Conservation (phyloP, 2,888 invertebrate species). For the Drosophila atroscutellata region DNA sequence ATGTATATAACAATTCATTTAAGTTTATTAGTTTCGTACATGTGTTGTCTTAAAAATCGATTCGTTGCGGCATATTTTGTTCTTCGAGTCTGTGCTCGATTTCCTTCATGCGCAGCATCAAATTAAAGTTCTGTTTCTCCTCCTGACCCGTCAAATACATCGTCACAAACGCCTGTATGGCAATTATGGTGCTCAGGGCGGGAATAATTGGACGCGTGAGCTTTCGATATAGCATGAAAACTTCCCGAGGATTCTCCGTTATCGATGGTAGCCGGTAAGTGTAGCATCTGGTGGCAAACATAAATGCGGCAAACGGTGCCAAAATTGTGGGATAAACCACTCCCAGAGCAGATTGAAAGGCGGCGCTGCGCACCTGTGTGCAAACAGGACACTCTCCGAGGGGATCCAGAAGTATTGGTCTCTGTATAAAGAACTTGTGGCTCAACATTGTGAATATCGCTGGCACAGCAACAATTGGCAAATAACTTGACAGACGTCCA, state of each 20-base stretch:
- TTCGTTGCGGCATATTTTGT: slow-evolving; percentile 47
- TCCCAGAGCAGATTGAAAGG: slow-evolving; percentile 86
- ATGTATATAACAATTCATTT: slow-evolving; percentile 1
- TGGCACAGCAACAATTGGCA: slow-evolving; percentile 88
- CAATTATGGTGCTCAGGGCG: slow-evolving; percentile 85
- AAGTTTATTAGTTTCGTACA: background rate
- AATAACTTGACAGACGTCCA: slow-evolving; percentile 87
- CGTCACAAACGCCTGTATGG: slow-evolving; percentile 86
- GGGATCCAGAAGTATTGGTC: slow-evolving; percentile 87
- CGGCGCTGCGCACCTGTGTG: slow-evolving; percentile 87
- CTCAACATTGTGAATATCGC: slow-evolving; percentile 86
- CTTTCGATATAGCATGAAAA: slow-evolving; percentile 86
- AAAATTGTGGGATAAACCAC: slow-evolving; percentile 87
- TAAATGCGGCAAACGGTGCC: slow-evolving; percentile 87
- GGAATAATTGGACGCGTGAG: slow-evolving; percentile 86
- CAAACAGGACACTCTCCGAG: slow-evolving; percentile 88
- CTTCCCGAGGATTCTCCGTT: slow-evolving; percentile 86
- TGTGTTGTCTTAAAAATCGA: slow-evolving; percentile 45
- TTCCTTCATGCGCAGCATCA: slow-evolving; percentile 76
- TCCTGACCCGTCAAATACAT: slow-evolving; percentile 88
- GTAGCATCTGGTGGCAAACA: slow-evolving; percentile 87
- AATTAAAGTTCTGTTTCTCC: slow-evolving; percentile 84
- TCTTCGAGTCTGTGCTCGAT: slow-evolving; percentile 75
- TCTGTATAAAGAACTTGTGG: slow-evolving; percentile 87
- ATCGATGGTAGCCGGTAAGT: slow-evolving; percentile 89